Percentiles rank a stretch among this genome's conserved stretches.
Conservation (phyloP, 2,797 vertebrate species). For the Pyrocephalus nanus region DNA sequence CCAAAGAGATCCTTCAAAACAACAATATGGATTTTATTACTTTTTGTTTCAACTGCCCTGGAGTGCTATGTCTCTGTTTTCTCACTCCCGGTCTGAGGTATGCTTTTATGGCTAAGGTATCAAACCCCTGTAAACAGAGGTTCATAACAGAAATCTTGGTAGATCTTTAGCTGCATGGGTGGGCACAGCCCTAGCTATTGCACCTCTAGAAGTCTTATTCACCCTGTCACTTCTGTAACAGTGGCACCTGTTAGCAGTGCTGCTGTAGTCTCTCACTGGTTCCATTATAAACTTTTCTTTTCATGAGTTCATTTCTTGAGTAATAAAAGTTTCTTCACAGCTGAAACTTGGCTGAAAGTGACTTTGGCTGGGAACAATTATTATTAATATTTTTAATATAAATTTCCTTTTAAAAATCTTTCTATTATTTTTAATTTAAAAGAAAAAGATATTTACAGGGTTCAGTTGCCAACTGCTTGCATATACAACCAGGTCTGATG, state of each 20-base stretch:
- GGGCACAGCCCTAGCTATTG: neutral
- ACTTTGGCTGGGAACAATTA: constrained; percentile 37
- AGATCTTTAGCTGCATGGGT: constrained; percentile 45
- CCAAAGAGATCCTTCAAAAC: constrained; percentile 12
- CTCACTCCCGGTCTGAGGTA: neutral
- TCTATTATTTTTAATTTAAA: constrained; percentile 44
- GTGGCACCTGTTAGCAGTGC: constrained; percentile 35
- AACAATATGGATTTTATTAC: neutral
- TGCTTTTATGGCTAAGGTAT: neutral
- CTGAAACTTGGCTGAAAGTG: constrained; percentile 43
- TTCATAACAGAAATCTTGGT: neutral
- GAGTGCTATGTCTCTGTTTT: neutral
- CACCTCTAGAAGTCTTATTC: neutral
- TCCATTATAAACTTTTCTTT: constrained; percentile 37
- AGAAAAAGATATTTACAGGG: neutral
- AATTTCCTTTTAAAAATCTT: constrained; percentile 29
- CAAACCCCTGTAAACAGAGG: neutral
- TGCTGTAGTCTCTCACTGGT: neutral
- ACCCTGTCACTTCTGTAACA: neutral
- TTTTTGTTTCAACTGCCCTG: neutral
- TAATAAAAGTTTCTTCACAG: constrained; percentile 46
- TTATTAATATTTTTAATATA: constrained; percentile 36
- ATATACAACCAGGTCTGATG: neutral
- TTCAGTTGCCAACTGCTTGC: neutral
- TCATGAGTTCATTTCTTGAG: constrained; percentile 40